phyloP scores from a whole-genome alignment of 1,140 invertebrate species.

The Maniola jurtina region DNA sequence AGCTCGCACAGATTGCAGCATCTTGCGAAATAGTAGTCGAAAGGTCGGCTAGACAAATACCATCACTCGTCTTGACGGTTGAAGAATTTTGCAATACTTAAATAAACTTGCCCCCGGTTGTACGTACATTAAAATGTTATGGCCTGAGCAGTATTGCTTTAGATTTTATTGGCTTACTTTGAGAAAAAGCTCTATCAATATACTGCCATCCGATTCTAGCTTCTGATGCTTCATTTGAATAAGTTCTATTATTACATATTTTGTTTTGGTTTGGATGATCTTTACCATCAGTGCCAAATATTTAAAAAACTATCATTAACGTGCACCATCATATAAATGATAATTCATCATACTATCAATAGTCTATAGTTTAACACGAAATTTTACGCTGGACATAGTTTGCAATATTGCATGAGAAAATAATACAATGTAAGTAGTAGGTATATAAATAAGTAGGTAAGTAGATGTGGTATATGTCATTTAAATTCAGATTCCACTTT shows the following conservation, averaged over 20 bases:
- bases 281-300: too few species aligned
- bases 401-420: background rate
- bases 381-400: background rate
- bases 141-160: too few species aligned
- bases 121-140: background rate
- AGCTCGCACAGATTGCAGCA: background rate
- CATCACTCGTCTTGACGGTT: background rate
- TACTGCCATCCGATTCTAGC: too few species aligned
- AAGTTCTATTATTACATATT: too few species aligned
- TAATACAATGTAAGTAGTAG: background rate
- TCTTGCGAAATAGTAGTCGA: background rate
- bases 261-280: too few species aligned
- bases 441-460: slow-evolving; percentile 2
- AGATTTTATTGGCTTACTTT: too few species aligned
- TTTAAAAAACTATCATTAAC: too few species aligned
- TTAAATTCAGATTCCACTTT: slow-evolving; percentile 25
- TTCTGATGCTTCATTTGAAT: too few species aligned
- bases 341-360: too few species aligned
- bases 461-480: slow-evolving; percentile 15
- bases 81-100: background rate
- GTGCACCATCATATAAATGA: too few species aligned
- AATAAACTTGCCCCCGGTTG: background rate
- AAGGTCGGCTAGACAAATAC: slow-evolving; percentile 8
- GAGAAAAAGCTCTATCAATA: too few species aligned
- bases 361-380: background rate